Conservation (phyloP, 1,140 invertebrate genomes). For the Radopholus similis region DNA sequence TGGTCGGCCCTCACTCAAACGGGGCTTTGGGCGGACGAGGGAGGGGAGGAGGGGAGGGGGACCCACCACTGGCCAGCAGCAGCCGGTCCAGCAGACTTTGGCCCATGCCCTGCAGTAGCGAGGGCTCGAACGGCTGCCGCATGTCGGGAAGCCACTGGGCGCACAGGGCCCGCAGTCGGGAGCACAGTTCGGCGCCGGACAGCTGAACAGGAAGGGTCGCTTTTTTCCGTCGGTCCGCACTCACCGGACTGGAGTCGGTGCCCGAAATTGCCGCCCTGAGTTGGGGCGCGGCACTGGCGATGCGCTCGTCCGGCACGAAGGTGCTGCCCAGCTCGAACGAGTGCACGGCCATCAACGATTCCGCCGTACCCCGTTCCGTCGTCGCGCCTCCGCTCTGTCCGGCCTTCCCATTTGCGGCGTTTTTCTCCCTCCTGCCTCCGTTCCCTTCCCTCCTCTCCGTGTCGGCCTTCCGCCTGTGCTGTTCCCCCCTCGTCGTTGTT, state of each 20-base stretch:
- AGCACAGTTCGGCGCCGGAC: constrained; percentile 71
- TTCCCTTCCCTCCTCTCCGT: neutral
- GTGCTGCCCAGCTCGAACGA: too few species aligned
- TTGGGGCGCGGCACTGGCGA: neutral
- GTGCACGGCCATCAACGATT: too few species aligned
- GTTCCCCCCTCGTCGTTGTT: neutral
- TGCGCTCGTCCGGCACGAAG: too few species aligned
- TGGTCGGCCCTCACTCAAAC: constrained; percentile 12
- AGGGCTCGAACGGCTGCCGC: constrained; percentile 66
- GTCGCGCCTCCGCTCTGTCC: neutral
- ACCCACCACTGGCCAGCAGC: constrained; percentile 74
- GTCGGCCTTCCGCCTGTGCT: neutral
- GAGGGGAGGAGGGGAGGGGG: neutral
- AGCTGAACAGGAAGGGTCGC: constrained; percentile 47
- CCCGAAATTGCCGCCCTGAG: neutral
- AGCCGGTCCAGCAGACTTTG: constrained; percentile 79
- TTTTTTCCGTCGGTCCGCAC: neutral
- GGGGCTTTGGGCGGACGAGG: neutral
- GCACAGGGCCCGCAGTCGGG: constrained; percentile 67
- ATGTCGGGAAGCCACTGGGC: constrained; percentile 37
- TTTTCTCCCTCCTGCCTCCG: neutral
- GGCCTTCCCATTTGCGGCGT: neutral
- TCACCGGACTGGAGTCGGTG: neutral
- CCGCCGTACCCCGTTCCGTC: too few species aligned
- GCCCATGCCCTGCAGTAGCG: constrained; percentile 76